Conservation (phyloP, 2,888 invertebrate species). For the Chelonus formosanus region DNA sequence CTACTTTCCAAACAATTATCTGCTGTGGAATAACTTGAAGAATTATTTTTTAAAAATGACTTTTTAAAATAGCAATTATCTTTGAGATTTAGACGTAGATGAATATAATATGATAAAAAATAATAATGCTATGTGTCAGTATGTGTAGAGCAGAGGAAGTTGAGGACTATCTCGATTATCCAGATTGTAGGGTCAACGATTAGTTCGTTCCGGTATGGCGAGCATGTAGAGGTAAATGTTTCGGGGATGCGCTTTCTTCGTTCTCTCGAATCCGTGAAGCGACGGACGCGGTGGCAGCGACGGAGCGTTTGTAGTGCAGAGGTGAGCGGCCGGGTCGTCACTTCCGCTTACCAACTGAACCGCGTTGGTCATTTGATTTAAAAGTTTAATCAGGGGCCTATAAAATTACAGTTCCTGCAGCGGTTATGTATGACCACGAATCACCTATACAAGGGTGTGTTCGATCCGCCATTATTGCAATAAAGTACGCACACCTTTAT, state of each 20-base stretch:
- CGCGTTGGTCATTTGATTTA: conserved; percentile 62
- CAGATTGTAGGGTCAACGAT: conserved; percentile 38
- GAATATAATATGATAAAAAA: not conserved
- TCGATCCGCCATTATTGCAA: conserved; percentile 53
- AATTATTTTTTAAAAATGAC: too few species aligned
- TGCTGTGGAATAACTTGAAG: too few species aligned
- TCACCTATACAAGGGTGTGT: conserved; percentile 49
- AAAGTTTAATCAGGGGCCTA: conserved; percentile 65
- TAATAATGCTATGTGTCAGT: too few species aligned
- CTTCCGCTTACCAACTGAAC: conserved; percentile 63
- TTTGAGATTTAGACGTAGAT: too few species aligned
- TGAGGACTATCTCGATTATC: conserved; percentile 23
- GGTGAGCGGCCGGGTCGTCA: conserved; percentile 64
- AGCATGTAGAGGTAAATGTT: conserved; percentile 19
- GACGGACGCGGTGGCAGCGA: conserved; percentile 36
- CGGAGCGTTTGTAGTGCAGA: conserved; percentile 64
- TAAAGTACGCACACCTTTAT: conserved; percentile 47
- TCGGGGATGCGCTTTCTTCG: conserved; percentile 31
- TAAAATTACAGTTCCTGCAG: conserved; percentile 56
- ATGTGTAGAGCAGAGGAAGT: conserved; percentile 18
- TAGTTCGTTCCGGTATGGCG: conserved; percentile 28
- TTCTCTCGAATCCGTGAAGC: conserved; percentile 5
- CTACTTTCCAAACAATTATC: too few species aligned
- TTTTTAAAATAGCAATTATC: too few species aligned
- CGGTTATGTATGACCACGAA: conserved; percentile 32